Percentiles rank a stretch among this genome's conserved stretches.
phyloP scores from a whole-genome alignment of 2,797 vertebrate species.

The Urocyon cinereoargenteus region DNA sequence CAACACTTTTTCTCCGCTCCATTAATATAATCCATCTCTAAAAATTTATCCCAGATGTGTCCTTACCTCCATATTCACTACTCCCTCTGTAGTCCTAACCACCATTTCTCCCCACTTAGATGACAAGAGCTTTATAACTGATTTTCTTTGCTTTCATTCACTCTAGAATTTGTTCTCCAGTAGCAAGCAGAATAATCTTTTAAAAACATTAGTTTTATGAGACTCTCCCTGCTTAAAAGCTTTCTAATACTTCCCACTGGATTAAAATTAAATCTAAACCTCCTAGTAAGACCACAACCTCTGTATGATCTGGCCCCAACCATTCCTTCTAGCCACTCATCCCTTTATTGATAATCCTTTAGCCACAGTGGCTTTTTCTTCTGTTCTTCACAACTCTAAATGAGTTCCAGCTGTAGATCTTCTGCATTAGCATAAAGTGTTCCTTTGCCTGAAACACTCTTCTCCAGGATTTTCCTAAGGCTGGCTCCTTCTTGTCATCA shows the following conservation, averaged over 20 bases:
- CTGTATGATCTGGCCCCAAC: neutral
- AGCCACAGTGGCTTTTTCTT: neutral
- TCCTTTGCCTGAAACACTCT: slow-evolving; percentile 5
- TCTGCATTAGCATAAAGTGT: neutral
- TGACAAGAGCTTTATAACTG: neutral
- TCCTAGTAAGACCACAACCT: neutral
- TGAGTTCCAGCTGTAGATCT: neutral
- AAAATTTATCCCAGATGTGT: neutral
- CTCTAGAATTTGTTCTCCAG: neutral
- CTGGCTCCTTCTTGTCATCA: neutral
- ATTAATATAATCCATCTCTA: neutral
- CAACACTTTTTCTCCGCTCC: neutral
- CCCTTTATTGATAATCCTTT: neutral
- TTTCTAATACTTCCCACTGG: neutral
- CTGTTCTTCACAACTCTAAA: neutral
- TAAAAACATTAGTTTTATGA: neutral
- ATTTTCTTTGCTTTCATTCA: neutral
- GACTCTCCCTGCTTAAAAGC: neutral
- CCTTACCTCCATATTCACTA: neutral
- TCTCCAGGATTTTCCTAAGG: neutral
- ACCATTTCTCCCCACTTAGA: neutral
- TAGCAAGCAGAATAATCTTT: neutral
- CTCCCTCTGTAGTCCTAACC: neutral
- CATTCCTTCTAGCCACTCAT: neutral
- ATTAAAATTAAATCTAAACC: neutral